Conservation (phyloP, 2,888 invertebrate species). For the Gandaritis pyraliata region DNA sequence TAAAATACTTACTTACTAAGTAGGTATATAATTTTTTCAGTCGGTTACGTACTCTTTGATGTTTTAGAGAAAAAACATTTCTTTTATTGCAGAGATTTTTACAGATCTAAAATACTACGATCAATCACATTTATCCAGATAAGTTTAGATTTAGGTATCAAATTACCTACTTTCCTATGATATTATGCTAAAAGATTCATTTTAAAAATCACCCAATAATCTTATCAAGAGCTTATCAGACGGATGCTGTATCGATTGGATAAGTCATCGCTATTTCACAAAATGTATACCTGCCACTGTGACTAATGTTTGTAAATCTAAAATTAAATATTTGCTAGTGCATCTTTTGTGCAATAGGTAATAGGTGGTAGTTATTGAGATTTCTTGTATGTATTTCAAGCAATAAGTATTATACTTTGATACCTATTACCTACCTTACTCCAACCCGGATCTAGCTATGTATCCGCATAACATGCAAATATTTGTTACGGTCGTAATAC, state of each 20-base stretch:
- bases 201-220: slow-evolving; percentile 1
- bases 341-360: too few relatives aligned
- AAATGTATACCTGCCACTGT: not conserved
- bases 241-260: not conserved
- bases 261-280: not conserved
- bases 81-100: too few relatives aligned
- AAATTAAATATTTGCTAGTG: not conserved
- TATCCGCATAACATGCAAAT: not conserved
- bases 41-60: too few relatives aligned
- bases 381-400: too few relatives aligned
- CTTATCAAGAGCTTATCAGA: slow-evolving; percentile 4
- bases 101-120: not conserved
- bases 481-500: not conserved
- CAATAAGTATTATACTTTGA: too few relatives aligned
- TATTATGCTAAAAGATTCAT: not conserved
- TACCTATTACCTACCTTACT: too few relatives aligned
- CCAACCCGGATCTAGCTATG: not conserved
- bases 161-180: not conserved
- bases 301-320: not conserved
- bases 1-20: too few relatives aligned
- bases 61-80: too few relatives aligned
- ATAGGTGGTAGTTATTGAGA: too few relatives aligned
- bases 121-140: not conserved
- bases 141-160: slow-evolving; percentile 1
- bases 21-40: too few relatives aligned